phyloP scores from a whole-genome alignment of 2,888 invertebrate genomes.

The Orthosia cruda region DNA sequence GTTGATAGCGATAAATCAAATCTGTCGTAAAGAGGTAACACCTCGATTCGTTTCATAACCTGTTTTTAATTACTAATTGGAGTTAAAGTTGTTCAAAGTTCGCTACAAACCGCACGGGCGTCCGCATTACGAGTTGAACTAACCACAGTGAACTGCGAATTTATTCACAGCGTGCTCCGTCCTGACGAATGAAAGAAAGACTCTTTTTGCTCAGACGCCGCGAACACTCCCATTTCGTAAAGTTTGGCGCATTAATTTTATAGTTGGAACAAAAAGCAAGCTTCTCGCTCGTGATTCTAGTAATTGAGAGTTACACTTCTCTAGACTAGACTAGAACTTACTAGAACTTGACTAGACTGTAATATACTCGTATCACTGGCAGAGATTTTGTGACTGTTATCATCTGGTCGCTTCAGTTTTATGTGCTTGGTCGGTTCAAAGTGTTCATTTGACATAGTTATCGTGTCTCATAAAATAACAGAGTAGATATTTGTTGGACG shows the following conservation, averaged over 20 bases:
- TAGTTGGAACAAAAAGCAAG: conserved; percentile 51
- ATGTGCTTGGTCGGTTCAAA: conserved; percentile 2
- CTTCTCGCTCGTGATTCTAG: conserved; percentile 45
- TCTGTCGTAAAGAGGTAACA: conserved; percentile 55
- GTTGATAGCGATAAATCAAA: conserved; percentile 56
- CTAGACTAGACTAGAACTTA: too few relatives aligned
- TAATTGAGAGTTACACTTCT: too few relatives aligned
- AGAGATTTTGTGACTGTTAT: conserved; percentile 15
- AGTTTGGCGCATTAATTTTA: conserved; percentile 60
- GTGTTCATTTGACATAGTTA: conserved; percentile 31
- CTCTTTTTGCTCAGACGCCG: conserved; percentile 52
- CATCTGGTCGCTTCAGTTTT: conserved; percentile 17
- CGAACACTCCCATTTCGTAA: conserved; percentile 59
- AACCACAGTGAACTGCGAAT: conserved; percentile 60
- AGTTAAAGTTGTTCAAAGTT: conserved; percentile 69
- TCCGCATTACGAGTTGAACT: conserved; percentile 65
- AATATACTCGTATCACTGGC: conserved; percentile 31
- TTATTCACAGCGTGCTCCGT: conserved; percentile 59
- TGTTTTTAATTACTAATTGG: conserved; percentile 71
- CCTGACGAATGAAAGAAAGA: conserved; percentile 57
- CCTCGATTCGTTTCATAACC: conserved; percentile 55
- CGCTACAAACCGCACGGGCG: conserved; percentile 63
- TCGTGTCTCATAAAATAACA: conserved; percentile 21
- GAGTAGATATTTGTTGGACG: conserved; percentile 27
- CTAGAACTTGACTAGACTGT: conserved; percentile 41